Base-by-base conservation (phyloP, 2,113 vertebrate genomes). In the Cavia aperea region DNA sequence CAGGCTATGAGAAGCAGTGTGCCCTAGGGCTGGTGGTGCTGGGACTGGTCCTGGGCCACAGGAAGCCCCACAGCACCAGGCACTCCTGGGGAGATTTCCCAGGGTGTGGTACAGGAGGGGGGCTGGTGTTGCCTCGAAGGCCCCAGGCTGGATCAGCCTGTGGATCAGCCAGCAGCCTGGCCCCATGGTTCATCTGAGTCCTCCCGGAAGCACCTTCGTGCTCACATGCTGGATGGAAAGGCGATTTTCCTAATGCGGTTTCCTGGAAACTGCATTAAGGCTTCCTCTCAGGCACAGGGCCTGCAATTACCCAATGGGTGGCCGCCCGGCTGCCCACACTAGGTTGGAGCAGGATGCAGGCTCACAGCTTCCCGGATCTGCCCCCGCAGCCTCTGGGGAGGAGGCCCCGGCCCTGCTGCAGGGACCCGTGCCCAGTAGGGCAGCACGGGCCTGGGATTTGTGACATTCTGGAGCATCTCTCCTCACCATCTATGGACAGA, bases 151-250 rank as follows among this genome's bases (percentile, higher is more conserved):
- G 18, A 77, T 13, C 3, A 39, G 39, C 1, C 73, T 60, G 4
- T 49, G 23, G 46, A 46, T 15, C 13, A 46, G 54, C 29, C 88
- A 39, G 29, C 58, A 21, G 29, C n/a, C 18, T 19, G 9, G 26
- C 26, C 39, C 26, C 6, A 58, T 18, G 51, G 5, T 3, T n/a
- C 23, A 4, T 36, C 29, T 58, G 7, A 19, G 21, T 31, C 19
- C 31, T 4, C 9, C 36, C 43, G 2, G 29, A 1, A 8, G 15
- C 26, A 5, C 0, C 26, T n/a, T 4, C 0, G 4, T 7, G 10
- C 9, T 49, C 60, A 26, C 18, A n/a, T 6, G 0, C 56, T 4
- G 75, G 36, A 8, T 9, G 56, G 92, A 83, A 79, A 75, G 56
- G 49, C 11, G 2, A 14, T 79, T 86, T 85, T 75, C 56, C 78